These are phyloP conservation scores for Diplodus sargus DNA, from an alignment of 2,797 vertebrate species.

Conservation along the genomic window DNA sequence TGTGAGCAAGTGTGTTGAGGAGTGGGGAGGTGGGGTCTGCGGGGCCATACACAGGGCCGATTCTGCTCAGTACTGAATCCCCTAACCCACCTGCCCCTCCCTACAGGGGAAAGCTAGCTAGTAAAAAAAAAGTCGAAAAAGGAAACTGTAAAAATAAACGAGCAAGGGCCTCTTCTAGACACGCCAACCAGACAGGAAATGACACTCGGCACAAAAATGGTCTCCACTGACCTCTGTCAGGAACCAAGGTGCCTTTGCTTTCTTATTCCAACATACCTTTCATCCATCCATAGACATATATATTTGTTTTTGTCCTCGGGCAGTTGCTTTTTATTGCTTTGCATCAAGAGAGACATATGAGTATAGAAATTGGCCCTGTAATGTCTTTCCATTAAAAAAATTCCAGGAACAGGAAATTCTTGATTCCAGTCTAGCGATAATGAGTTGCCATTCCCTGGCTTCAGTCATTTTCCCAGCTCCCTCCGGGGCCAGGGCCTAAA, in stretches of 20 bases:
- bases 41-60: slow-evolving; percentile 76
- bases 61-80: slow-evolving; percentile 75
- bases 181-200: slow-evolving; percentile 86
- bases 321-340: slow-evolving; percentile 16
- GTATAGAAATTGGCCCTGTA: slow-evolving; percentile 22
- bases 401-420: slow-evolving; percentile 81
- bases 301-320: slow-evolving; percentile 37
- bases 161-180: slow-evolving; percentile 79
- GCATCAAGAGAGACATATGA: slow-evolving; percentile 34
- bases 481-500: slow-evolving; percentile 74
- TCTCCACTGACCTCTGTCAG: slow-evolving; percentile 74
- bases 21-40: slow-evolving; percentile 78
- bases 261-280: slow-evolving; percentile 36
- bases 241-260: slow-evolving; percentile 49
- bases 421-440: slow-evolving; percentile 83
- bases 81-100: slow-evolving; percentile 79
- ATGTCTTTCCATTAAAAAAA: slow-evolving; percentile 59
- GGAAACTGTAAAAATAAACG: slow-evolving; percentile 90
- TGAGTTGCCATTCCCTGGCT: slow-evolving; percentile 77
- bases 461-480: slow-evolving; percentile 76
- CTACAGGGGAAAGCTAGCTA: slow-evolving; percentile 79
- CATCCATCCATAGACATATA: slow-evolving; percentile 23
- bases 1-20: slow-evolving; percentile 85
- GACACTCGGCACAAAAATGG: slow-evolving; percentile 85
- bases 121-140: slow-evolving; percentile 79